Evolutionary conservation across 2,113 vertebrate genomes (phyloP).

Genomic region (Probosciger aterrimus): DNA sequence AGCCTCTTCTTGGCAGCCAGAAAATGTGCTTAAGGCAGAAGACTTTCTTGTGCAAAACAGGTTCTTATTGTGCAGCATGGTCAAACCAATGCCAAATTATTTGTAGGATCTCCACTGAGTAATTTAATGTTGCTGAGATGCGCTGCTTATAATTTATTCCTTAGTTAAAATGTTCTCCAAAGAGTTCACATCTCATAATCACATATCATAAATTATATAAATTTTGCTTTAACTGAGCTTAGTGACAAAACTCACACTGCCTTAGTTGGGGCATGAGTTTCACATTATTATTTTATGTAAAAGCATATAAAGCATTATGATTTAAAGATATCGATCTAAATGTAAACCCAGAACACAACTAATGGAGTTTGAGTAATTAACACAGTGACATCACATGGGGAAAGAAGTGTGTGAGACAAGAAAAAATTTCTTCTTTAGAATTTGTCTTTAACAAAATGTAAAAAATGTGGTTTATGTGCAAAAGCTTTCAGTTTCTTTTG

Average conservation of each 20-base stretch:
- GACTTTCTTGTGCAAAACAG: neutral
- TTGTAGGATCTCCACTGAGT: neutral
- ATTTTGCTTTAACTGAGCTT: neutral
- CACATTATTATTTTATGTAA: neutral
- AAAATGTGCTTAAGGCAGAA: neutral
- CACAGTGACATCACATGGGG: neutral
- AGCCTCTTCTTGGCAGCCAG: neutral
- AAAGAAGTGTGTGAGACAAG: neutral
- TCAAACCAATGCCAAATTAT: neutral
- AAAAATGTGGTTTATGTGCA: neutral
- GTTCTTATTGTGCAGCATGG: neutral
- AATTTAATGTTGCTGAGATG: neutral
- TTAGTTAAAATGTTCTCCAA: neutral
- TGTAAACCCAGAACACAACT: neutral
- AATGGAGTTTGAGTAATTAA: neutral
- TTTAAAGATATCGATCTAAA: neutral
- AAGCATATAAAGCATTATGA: neutral
- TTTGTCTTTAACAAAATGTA: neutral
- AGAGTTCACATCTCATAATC: neutral
- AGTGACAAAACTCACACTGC: neutral
- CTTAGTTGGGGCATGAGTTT: neutral
- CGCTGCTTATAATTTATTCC: neutral
- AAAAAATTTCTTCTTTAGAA: neutral
- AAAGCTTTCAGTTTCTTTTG: neutral
- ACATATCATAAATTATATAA: neutral